A percentile compares a stretch with the other conserved stretches of the same genome.
These are phyloP conservation scores for Sakesphorus luctuosus DNA, from an alignment of 2,113 vertebrate genomes.

Conservation along the genomic window DNA sequence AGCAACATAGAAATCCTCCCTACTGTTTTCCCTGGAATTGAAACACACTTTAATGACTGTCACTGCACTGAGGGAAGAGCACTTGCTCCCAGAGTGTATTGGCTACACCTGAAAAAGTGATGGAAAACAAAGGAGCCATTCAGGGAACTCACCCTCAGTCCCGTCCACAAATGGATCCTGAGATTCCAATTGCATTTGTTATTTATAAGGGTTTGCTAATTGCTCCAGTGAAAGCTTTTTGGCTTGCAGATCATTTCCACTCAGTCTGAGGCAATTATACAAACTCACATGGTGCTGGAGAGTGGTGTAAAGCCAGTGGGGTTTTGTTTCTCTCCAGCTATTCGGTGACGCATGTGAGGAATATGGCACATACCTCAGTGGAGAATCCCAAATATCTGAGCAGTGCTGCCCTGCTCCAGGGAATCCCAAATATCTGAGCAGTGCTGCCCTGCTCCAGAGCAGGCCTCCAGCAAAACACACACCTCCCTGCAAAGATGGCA, in stretches of 20 bases:
- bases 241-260: conserved; percentile 9
- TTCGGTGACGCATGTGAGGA: background rate
- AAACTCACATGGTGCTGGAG: background rate
- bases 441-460: background rate
- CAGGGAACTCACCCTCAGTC: background rate
- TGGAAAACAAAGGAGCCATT: conserved; percentile 33
- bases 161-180: background rate
- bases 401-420: background rate
- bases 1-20: background rate
- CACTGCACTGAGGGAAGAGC: background rate
- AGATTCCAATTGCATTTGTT: conserved; percentile 30
- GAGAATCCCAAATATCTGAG: background rate
- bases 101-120: background rate
- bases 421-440: background rate
- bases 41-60: background rate
- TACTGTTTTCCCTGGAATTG: background rate
- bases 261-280: background rate
- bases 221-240: conserved; percentile 48
- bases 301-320: background rate
- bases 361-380: background rate
- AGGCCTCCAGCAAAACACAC: background rate
- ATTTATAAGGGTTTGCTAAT: conserved; percentile 43
- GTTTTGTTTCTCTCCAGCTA: background rate
- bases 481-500: background rate
- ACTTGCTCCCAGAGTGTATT: background rate